Base-by-base conservation (phyloP, 2,797 vertebrate genomes). In the Sus cebifrons region DNA sequence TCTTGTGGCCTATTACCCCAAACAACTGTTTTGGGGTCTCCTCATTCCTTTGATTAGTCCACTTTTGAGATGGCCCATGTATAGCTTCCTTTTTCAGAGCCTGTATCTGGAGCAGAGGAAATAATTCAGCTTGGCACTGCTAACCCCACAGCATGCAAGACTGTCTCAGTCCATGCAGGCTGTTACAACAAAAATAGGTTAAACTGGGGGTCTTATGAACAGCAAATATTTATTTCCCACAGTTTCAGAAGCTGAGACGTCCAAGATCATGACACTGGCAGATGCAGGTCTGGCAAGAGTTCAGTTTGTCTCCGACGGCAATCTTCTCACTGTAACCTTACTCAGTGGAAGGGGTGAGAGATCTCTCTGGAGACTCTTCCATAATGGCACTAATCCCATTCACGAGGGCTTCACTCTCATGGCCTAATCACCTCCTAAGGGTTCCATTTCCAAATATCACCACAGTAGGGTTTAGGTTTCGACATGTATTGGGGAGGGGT, bases 191-290 rank as follows among this genome's bases (percentile, higher is more conserved):
- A 36, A 89, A 77, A 49, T 89, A 73, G 2, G 10, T 7, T 77
- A 60, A 89, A 68, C 3, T 60, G 52, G 6, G 7, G 89, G 44
- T 4, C 13, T 93, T 83, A 54, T 36, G 32, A 84, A 52, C 36
- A 84, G 58, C 10, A 62, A 68, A 68, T 25, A 67, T 27, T 89
- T 94, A 68, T 89, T 78, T 85, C 44, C 60, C n/a, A 36, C n/a
- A 36, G 5, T 52, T 68, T 77, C 52, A 14, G n/a, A 68, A 67
- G 15, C 16, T 89, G 10, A 3, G 1, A 84, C 77, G 18, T 89
- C 60, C 27, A 56, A 32, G 13, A 18, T 44, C 23, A 21, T 40
- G 12, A 11, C 64, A 44, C 44, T 17, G 15, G 14, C 17, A 15
- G 7, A 54, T 77, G 23, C 27, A 44, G 10, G n/a, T 70, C 40